phyloP scores from a whole-genome alignment of 1,140 invertebrate genomes.

The Microplitis mediator region DNA sequence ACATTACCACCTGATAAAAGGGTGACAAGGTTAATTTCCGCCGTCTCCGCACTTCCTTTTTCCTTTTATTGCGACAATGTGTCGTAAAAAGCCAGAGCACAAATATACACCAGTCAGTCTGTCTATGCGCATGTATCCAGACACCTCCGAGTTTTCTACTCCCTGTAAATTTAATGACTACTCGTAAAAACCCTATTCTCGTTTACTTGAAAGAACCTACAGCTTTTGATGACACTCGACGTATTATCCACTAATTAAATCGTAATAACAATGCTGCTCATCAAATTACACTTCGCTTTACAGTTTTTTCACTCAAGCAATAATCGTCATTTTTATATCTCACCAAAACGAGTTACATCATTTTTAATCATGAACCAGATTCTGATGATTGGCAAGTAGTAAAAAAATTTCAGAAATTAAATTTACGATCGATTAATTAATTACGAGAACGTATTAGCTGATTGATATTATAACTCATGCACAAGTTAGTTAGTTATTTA shows the following conservation, averaged over 20 bases:
- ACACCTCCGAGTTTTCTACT: not conserved
- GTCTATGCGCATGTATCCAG: not conserved
- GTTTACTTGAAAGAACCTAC: not conserved
- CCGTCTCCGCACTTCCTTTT: not conserved
- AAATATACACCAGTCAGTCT: not conserved
- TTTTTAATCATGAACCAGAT: too few species aligned
- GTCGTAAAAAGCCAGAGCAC: constrained; percentile 9
- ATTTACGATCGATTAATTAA: not conserved
- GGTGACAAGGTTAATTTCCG: constrained; percentile 30
- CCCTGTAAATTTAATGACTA: constrained; percentile 33
- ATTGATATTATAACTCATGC: constrained; percentile 11
- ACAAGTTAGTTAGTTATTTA: too few species aligned
- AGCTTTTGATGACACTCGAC: too few species aligned
- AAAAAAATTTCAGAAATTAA: too few species aligned
- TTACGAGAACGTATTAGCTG: not conserved
- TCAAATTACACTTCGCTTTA: too few species aligned
- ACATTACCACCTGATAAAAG: constrained; percentile 25
- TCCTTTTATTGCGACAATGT: not conserved
- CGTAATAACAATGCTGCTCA: too few species aligned
- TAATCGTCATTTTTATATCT: too few species aligned
- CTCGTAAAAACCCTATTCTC: constrained; percentile 24
- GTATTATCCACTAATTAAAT: not conserved
- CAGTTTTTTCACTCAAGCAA: too few species aligned
- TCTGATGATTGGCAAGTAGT: too few species aligned
- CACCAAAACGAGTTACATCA: too few species aligned